These are phyloP conservation scores for Scatophagus argus DNA, from an alignment of 2,113 vertebrate genomes.

Conservation along the genomic window DNA sequence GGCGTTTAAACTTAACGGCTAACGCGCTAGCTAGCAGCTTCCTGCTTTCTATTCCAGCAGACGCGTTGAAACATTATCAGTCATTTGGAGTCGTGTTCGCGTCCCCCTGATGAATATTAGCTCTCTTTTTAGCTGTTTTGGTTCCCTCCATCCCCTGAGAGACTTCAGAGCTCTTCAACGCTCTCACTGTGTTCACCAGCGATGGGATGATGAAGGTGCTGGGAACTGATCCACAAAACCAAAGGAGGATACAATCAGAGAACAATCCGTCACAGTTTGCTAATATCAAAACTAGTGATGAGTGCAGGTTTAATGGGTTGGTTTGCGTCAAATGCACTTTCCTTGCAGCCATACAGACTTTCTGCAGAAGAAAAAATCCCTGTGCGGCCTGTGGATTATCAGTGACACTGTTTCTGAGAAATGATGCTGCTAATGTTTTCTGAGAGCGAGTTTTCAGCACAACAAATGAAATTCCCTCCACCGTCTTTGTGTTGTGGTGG, in stretches of 20 bases:
- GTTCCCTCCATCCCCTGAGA: background rate
- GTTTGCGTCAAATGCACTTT: background rate
- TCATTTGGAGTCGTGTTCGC: no score
- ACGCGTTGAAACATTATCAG: no score
- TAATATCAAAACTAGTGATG: background rate
- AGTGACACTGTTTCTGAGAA: conserved; percentile 8
- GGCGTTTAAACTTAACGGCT: no score
- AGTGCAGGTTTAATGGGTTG: background rate
- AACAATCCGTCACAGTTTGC: background rate
- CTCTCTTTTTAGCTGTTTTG: background rate
- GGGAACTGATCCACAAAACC: background rate
- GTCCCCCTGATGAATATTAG: background rate
- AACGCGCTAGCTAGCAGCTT: no score
- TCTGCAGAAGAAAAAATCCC: background rate
- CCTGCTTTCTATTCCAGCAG: no score
- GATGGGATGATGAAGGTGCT: no score
- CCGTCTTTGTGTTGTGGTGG: background rate
- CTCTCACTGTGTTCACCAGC: background rate
- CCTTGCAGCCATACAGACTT: background rate
- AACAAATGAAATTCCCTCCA: conserved; percentile 39
- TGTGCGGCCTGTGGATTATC: conserved; percentile 12
- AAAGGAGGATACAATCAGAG: background rate
- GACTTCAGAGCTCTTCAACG: background rate
- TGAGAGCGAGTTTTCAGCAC: conserved; percentile 14
- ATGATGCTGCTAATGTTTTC: background rate